phyloP scores from a whole-genome alignment of 1,140 invertebrate genomes.

The Lethocerus indicus region DNA sequence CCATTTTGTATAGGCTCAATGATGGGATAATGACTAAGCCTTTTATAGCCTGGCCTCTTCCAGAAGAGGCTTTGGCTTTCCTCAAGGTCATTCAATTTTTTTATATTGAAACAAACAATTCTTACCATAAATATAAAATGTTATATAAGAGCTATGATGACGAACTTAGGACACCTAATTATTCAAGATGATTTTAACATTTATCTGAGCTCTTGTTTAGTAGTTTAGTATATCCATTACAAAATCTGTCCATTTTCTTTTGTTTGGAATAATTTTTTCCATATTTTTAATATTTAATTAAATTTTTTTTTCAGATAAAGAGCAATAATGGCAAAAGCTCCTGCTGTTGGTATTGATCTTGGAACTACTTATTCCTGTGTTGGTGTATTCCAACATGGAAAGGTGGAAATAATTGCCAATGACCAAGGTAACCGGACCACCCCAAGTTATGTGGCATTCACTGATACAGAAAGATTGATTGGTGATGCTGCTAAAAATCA shows the following conservation, averaged over 20 bases:
- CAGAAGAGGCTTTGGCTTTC: no score
- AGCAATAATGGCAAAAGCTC: conserved; percentile 20
- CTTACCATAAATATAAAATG: background rate
- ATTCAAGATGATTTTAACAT: no score
- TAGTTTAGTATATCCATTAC: no score
- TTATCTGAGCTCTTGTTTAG: no score
- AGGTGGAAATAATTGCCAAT: conserved; percentile 95
- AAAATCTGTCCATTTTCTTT: no score
- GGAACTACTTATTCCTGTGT: conserved; percentile 82
- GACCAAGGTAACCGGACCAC: conserved; percentile 96
- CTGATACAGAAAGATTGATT: conserved; percentile 89
- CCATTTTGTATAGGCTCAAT: no score
- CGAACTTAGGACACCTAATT: no score
- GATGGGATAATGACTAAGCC: no score
- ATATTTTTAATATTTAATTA: background rate
- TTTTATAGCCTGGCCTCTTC: no score
- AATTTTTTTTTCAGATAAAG: background rate
- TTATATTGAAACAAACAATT: no score
- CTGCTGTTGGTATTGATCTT: conserved; percentile 75
- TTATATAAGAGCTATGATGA: background rate
- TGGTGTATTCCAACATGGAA: conserved; percentile 81
- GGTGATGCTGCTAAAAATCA: conserved; percentile 95
- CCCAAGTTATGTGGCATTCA: conserved; percentile 94
- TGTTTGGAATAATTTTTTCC: no score
- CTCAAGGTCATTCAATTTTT: no score